Evolutionary conservation across 2,113 vertebrate genomes (phyloP).

Genomic region (Bubalus kerabau): DNA sequence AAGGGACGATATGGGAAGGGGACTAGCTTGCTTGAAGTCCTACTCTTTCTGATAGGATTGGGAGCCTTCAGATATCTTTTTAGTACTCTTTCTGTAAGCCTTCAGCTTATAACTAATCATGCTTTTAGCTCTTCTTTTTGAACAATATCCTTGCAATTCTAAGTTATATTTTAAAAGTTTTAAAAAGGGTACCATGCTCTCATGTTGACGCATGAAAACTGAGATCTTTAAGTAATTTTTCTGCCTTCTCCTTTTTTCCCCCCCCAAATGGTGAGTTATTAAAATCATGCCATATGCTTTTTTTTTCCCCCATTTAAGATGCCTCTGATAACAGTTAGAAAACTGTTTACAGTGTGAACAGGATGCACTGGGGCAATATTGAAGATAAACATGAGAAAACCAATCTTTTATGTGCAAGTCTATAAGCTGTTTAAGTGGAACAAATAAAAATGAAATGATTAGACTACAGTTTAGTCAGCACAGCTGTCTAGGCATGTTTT

Average conservation of each 20-base stretch:
- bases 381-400: neutral
- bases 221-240: neutral
- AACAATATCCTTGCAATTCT: neutral
- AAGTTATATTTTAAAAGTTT: neutral
- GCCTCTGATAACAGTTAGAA: neutral
- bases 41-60: neutral
- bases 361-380: neutral
- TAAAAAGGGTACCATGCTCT: neutral
- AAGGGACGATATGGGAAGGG: neutral
- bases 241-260: accelerated
- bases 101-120: neutral
- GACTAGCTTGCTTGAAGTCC: neutral
- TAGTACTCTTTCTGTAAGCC: neutral
- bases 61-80: neutral
- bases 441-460: neutral
- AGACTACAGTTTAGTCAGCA: neutral
- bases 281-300: neutral
- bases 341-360: neutral
- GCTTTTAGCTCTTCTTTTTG: neutral
- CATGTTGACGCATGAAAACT: neutral
- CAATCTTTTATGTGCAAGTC: neutral
- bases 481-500: neutral
- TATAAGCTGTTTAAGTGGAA: neutral
- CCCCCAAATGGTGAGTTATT: neutral
- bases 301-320: neutral